Conservation (phyloP, 1,140 invertebrate genomes). For the Eulimnadia texana region DNA sequence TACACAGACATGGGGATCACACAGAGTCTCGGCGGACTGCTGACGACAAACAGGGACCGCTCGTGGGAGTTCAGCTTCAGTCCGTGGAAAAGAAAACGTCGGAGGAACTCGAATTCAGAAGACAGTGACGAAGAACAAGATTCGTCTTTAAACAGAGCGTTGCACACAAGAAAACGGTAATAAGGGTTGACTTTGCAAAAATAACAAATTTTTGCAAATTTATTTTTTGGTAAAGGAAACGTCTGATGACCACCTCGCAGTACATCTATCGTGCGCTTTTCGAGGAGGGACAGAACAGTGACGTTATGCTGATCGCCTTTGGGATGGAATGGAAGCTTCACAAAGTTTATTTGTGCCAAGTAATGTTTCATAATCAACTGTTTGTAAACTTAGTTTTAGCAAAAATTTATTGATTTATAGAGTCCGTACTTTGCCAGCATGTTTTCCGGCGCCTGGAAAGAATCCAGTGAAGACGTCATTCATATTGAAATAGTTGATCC, state of each 20-base stretch:
- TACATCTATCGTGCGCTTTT: conserved; percentile 68
- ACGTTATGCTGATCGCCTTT: conserved; percentile 54
- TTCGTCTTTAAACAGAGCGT: background rate
- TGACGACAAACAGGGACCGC: background rate
- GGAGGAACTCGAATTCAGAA: background rate
- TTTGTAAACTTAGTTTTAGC: background rate
- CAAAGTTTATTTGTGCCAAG: conserved; percentile 60
- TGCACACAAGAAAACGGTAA: conserved; percentile 6
- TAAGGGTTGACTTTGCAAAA: background rate
- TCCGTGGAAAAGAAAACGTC: conserved; percentile 7
- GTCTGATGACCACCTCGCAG: conserved; percentile 24
- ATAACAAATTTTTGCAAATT: background rate
- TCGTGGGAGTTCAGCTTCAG: background rate
- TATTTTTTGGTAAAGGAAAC: background rate
- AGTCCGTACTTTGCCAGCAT: conserved; percentile 40
- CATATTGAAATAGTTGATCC: conserved; percentile 57
- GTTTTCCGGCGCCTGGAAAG: conserved; percentile 68
- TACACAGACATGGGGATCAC: background rate
- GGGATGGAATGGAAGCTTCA: conserved; percentile 59
- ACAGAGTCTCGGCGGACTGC: background rate
- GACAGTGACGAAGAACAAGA: conserved; percentile 8
- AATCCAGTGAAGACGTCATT: conserved; percentile 49
- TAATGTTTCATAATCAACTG: conserved; percentile 21
- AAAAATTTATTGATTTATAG: conserved; percentile 2
- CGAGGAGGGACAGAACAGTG: conserved; percentile 57